Evolutionary conservation across 1,140 invertebrate genomes (phyloP).

Genomic region (Vanessa tameamea): DNA sequence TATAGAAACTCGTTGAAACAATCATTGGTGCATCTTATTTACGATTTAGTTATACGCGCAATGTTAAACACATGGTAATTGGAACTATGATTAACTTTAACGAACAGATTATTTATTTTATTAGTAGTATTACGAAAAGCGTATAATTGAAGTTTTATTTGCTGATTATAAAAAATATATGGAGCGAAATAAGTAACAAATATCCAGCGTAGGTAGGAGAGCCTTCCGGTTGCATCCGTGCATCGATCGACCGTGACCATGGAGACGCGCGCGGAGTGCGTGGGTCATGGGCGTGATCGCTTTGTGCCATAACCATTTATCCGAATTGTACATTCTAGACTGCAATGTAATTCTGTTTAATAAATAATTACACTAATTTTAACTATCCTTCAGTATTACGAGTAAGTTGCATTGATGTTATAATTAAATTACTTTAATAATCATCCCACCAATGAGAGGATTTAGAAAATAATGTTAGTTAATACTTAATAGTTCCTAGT

Average conservation of each 20-base stretch:
- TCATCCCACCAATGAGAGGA: too few relatives aligned
- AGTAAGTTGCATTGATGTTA: too few relatives aligned
- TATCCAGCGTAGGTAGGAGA: neutral
- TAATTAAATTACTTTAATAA: too few relatives aligned
- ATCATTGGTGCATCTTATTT: neutral
- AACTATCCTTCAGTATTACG: too few relatives aligned
- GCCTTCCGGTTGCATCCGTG: conserved; percentile 63
- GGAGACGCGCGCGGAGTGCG: conserved; percentile 67
- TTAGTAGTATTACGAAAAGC: too few relatives aligned
- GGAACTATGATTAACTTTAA: neutral
- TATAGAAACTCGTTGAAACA: conserved; percentile 7
- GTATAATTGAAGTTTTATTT: too few relatives aligned
- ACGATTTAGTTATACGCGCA: neutral
- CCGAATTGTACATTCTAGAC: conserved; percentile 1
- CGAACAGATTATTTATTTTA: neutral
- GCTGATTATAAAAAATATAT: too few relatives aligned
- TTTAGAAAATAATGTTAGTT: too few relatives aligned
- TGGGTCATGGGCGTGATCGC: conserved; percentile 69
- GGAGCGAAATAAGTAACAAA: too few relatives aligned
- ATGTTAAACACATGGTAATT: neutral
- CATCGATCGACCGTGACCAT: conserved; percentile 78
- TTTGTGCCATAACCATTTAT: conserved; percentile 10
- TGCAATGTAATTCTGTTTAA: neutral
- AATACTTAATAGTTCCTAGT: too few relatives aligned
- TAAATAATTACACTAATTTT: too few relatives aligned